Evolutionary conservation across 2,797 vertebrate genomes (phyloP).

Genomic region (Danio choprae): DNA sequence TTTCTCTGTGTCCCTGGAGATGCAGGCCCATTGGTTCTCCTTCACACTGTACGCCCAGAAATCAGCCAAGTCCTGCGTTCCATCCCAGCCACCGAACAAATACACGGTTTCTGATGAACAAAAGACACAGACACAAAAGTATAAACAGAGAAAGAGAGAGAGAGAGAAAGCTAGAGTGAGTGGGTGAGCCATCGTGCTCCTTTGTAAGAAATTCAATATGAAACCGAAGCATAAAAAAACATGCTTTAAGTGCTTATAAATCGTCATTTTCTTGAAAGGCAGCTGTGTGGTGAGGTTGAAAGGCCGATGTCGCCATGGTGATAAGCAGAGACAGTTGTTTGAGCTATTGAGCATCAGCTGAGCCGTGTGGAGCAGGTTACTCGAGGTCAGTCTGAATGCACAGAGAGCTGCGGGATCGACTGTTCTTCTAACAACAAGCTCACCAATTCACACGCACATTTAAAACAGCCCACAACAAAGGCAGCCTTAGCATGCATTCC

Average conservation of each 20-base stretch:
- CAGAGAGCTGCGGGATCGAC: conserved; percentile 36
- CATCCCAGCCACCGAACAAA: conserved; percentile 99
- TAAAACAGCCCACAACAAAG: not conserved
- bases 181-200: not conserved
- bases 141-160: not conserved
- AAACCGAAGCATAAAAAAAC: not conserved
- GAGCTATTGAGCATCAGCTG: conserved; percentile 35
- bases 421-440: conserved; percentile 44
- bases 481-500: conserved; percentile 17
- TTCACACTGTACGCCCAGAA: conserved; percentile 99
- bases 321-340: conserved; percentile 45
- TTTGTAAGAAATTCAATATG: not conserved
- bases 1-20: conserved; percentile 98
- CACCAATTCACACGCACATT: conserved; percentile 32
- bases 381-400: conserved; percentile 37
- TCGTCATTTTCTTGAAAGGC: conserved; percentile 16
- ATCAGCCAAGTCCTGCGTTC: conserved; percentile 97
- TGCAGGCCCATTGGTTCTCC: conserved; percentile 98
- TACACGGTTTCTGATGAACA: conserved; percentile 90
- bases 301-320: conserved; percentile 54
- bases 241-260: not conserved
- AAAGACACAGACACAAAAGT: not conserved
- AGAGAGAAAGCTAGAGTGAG: not conserved
- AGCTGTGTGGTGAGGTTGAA: conserved; percentile 25
- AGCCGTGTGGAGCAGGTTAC: conserved; percentile 42